phyloP scores from a whole-genome alignment of 1,140 invertebrate genomes.

The Ceratina calcarata region DNA sequence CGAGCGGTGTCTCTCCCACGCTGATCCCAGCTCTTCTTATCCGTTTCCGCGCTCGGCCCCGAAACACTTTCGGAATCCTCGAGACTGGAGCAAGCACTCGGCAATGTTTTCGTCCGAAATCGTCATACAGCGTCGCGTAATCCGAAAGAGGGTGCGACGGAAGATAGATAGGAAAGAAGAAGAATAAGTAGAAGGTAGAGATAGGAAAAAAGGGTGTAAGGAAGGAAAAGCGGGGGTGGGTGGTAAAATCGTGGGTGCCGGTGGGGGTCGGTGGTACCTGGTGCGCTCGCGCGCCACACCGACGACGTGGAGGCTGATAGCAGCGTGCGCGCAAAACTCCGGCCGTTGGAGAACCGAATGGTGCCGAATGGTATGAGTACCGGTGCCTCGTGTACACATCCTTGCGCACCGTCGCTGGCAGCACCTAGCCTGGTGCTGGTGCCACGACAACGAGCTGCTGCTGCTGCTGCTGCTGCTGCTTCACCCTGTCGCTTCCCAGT shows the following conservation, averaged over 20 bases:
- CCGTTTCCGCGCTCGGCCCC: constrained; percentile 1
- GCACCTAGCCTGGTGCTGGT: constrained; percentile 24
- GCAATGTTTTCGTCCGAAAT: constrained; percentile 63
- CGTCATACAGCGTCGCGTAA: constrained; percentile 52
- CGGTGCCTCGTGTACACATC: constrained; percentile 7
- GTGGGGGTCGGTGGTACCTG: constrained; percentile 46
- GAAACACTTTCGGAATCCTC: constrained; percentile 28
- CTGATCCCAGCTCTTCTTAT: not conserved
- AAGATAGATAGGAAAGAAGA: not conserved
- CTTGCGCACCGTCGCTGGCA: not conserved
- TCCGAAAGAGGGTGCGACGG: constrained; percentile 19
- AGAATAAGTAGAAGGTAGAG: not conserved
- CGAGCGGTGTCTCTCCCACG: not conserved
- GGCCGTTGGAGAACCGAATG: constrained; percentile 54
- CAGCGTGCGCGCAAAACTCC: constrained; percentile 64
- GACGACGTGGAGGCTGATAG: constrained; percentile 37
- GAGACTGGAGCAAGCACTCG: constrained; percentile 39
- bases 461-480: not conserved
- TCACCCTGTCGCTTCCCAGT: not conserved
- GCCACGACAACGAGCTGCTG: constrained; percentile 29
- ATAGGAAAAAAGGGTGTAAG: constrained; percentile 5
- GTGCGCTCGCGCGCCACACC: constrained; percentile 60
- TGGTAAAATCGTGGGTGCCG: constrained; percentile 40
- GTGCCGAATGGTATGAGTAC: constrained; percentile 37
- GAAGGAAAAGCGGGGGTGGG: constrained; percentile 16